phyloP scores from a whole-genome alignment of 2,797 vertebrate species.

The Helostoma temminkii region DNA sequence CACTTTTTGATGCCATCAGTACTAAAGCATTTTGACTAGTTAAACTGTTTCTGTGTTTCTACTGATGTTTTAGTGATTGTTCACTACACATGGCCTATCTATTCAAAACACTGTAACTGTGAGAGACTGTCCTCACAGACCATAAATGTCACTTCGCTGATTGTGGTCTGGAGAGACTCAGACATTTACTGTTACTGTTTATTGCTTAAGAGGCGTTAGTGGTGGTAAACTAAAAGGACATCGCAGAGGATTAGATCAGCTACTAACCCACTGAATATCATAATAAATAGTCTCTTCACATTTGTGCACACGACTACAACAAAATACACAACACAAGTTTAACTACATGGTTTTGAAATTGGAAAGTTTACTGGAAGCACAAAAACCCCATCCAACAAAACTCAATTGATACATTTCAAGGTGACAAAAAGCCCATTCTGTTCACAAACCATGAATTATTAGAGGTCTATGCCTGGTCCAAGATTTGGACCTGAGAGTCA shows the following conservation, averaged over 20 bases:
- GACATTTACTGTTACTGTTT: constrained; percentile 26
- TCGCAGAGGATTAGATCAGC: constrained; percentile 23
- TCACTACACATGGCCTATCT: constrained; percentile 43
- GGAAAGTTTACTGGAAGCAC: neutral
- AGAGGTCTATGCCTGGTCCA: neutral
- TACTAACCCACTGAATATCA: neutral
- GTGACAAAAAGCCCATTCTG: neutral
- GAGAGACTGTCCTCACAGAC: constrained; percentile 40
- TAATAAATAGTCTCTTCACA: neutral
- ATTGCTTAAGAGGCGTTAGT: constrained; percentile 21
- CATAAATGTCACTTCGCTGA: constrained; percentile 44
- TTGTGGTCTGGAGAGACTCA: constrained; percentile 44
- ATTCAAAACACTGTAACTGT: constrained; percentile 58
- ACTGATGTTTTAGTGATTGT: constrained; percentile 10
- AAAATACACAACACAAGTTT: neutral
- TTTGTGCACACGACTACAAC: neutral
- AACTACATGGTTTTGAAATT: neutral
- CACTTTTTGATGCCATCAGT: constrained; percentile 7
- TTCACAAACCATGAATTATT: neutral
- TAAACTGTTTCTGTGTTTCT: neutral
- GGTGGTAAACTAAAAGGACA: constrained; percentile 36
- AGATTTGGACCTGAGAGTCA: neutral
- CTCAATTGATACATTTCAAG: neutral
- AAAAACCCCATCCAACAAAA: neutral
- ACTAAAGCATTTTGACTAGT: constrained; percentile 10